Evolutionary conservation across 2,888 invertebrate species (phyloP), one percentile per base, ranked within the genome.

Genomic region (Alloplasta piceator): DNA sequence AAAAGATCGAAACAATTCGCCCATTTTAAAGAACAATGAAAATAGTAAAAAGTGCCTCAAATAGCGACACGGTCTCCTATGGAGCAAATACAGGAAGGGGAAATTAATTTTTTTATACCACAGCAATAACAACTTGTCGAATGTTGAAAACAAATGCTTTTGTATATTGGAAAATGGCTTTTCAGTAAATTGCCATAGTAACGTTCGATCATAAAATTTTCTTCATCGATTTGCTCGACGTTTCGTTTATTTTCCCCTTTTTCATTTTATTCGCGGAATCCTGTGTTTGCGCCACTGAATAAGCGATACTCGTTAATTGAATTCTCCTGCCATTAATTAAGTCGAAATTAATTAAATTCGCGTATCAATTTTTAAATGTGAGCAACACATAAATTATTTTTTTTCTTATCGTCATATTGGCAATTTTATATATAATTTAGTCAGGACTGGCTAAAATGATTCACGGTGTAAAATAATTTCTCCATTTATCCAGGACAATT

Each of bases 311-410:
- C 26, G 14, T 52, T 55, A 36, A 36, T 58, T 46, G n/a, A 66
- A 48, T 46, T 66, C 10, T 16, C 14, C n/a, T 1, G 7, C 12
- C 3, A 36, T 61, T 60, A 66, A 41, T 50, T 9, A 6, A 67
- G 12, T 12, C 26, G 14, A 58, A 38, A 41, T 67, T 74, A 58
- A 74, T 74, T 74, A 74, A 46, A 16, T 16, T 1, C 14, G 12
- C 39, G 12, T 50, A 12, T 52, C 52, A 52, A 52, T 52, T 12
- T 52, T 26, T 26, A 2, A 26, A 26, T 26, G 26, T 26, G 26
- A 1, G 26, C 26, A 26, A 26, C 26, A 26, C 26, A 26, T 26
- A 26, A 26, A 26, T 1, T 26, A 2, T 26, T 26, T 26, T 26
- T 26, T 26, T 26, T 26, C 26, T 26, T 26, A 1, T 3, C 26